phyloP scores from a whole-genome alignment of 2,888 invertebrate genomes.

The Camponotus fellah region DNA sequence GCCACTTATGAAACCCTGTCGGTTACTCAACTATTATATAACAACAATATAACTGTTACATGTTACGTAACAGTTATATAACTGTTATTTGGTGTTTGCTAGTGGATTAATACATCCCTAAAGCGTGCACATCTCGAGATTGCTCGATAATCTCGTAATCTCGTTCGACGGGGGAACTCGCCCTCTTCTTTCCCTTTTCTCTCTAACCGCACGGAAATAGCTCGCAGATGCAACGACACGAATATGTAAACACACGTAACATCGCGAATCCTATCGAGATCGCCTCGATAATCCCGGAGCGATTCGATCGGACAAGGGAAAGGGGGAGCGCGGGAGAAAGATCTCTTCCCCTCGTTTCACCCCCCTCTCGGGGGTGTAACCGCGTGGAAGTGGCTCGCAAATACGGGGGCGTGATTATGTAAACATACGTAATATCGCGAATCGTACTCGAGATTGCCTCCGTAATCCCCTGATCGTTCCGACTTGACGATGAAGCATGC shows the following conservation, averaged over 20 bases:
- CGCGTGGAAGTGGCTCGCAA: slow-evolving; percentile 38
- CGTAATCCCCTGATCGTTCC: slow-evolving; percentile 10
- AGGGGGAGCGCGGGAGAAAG: no score
- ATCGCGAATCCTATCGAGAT: slow-evolving; percentile 14
- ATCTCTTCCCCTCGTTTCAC: background rate
- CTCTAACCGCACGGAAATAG: slow-evolving; percentile 6
- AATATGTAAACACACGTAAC: slow-evolving; percentile 35
- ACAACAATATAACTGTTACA: no score
- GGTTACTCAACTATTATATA: no score
- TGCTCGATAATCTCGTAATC: slow-evolving; percentile 44
- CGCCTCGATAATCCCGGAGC: slow-evolving; percentile 4
- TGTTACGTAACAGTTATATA: no score
- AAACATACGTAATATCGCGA: slow-evolving; percentile 35
- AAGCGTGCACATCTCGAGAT: slow-evolving; percentile 46
- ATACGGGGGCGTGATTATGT: slow-evolving; percentile 14
- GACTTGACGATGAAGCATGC: background rate
- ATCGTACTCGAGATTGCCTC: slow-evolving; percentile 13
- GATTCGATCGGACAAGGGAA: background rate
- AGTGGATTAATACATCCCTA: background rate
- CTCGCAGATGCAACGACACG: background rate
- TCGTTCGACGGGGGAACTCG: slow-evolving; percentile 11
- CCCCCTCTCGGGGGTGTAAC: slow-evolving; percentile 3
- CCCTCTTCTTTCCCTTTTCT: background rate
- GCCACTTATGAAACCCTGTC: no score
- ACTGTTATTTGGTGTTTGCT: no score